Conservation (phyloP, 2,113 vertebrate genomes). For the Bufo gargarizans region DNA sequence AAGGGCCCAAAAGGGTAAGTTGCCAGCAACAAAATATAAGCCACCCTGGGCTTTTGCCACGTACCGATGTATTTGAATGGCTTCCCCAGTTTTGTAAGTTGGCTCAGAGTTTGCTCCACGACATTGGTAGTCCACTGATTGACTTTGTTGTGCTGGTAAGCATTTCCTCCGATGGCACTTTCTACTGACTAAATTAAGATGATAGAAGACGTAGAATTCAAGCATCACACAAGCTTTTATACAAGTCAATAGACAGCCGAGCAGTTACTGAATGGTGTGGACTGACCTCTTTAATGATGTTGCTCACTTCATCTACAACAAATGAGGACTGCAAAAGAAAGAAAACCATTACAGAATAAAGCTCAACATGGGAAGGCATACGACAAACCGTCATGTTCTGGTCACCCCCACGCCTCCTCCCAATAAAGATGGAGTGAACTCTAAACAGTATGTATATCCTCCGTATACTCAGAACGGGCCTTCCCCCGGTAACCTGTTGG, state of each 20-base stretch:
- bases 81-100: slow-evolving; percentile 92
- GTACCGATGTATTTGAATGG: slow-evolving; percentile 96
- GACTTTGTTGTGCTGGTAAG: slow-evolving; percentile 91
- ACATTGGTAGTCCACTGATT: slow-evolving; percentile 90
- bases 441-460: too few relatives aligned
- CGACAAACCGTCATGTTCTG: too few relatives aligned
- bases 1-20: neutral
- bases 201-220: neutral
- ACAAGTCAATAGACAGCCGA: neutral
- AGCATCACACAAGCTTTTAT: neutral
- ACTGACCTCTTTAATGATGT: slow-evolving; percentile 91
- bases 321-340: slow-evolving; percentile 77
- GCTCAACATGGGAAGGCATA: neutral
- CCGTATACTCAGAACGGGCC: too few relatives aligned
- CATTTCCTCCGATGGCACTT: slow-evolving; percentile 83
- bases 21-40: neutral
- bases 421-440: too few relatives aligned
- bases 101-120: slow-evolving; percentile 89
- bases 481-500: too few relatives aligned
- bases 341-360: neutral
- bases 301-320: slow-evolving; percentile 89
- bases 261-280: neutral
- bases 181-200: slow-evolving; percentile 73
- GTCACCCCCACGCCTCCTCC: too few relatives aligned
- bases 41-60: neutral